Conservation (phyloP, 2,888 invertebrate genomes). For the Psococerastis gibbosa region DNA sequence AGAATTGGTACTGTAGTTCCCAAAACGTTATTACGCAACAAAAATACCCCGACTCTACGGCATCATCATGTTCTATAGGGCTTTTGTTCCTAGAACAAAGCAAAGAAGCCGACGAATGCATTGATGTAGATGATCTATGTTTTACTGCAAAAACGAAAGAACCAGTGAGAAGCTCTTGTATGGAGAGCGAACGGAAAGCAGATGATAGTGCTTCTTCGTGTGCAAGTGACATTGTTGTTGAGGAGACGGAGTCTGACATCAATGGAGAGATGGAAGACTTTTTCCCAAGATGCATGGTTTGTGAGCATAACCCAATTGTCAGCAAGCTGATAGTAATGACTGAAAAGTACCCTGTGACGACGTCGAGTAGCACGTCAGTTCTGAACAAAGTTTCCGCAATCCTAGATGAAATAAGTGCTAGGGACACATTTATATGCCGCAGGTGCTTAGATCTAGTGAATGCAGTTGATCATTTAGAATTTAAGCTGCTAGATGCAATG, state of each 20-base stretch:
- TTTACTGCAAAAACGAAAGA: background rate
- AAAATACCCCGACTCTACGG: background rate
- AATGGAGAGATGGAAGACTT: background rate
- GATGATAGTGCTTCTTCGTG: background rate
- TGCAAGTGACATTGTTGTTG: slow-evolving; percentile 5
- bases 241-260: slow-evolving; percentile 6
- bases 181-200: background rate
- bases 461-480: background rate
- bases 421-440: background rate
- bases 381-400: background rate
- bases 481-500: background rate
- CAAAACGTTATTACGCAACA: background rate
- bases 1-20: slow-evolving; percentile 6
- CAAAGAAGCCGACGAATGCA: slow-evolving; percentile 9
- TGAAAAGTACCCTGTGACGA: background rate
- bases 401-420: background rate
- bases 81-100: slow-evolving; percentile 3
- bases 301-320: background rate
- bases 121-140: slow-evolving; percentile 5
- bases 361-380: background rate
- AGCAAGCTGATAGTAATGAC: background rate
- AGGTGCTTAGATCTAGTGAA: slow-evolving; percentile 6
- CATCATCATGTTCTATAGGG: slow-evolving; percentile 1
- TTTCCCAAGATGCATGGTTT: background rate
- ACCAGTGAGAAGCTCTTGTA: background rate